A percentile compares a stretch with the other conserved stretches of the same genome.
These are phyloP conservation scores for Zoanthus solanderi DNA, from an alignment of 92 coral and sea anemone species.

Conservation along the genomic window DNA sequence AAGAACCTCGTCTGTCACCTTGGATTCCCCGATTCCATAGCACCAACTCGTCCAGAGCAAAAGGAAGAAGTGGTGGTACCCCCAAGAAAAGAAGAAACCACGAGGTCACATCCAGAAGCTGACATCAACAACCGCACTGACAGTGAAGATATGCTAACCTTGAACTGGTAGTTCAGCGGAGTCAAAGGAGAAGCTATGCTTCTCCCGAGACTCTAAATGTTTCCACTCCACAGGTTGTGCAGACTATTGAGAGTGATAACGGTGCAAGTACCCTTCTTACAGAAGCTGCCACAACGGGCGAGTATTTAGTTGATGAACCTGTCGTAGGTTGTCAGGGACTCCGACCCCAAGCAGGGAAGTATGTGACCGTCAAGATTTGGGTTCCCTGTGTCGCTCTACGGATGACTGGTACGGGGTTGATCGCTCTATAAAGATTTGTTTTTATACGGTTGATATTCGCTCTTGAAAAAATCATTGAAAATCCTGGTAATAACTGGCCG, in stretches of 20 bases:
- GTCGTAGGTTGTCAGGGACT: not conserved
- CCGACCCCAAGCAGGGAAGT: not conserved
- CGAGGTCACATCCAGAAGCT: slow-evolving; percentile 9
- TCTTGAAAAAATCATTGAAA: not conserved
- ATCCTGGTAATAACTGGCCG: slow-evolving; percentile 72
- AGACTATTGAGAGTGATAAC: not conserved
- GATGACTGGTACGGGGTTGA: not conserved
- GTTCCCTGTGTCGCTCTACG: not conserved
- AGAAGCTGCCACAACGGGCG: slow-evolving; percentile 8
- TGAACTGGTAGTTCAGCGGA: slow-evolving; percentile 49
- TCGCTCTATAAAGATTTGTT: not conserved
- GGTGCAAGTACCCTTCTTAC: slow-evolving; percentile 14
- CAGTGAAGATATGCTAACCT: slow-evolving; percentile 17
- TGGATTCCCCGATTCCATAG: slow-evolving; percentile 29
- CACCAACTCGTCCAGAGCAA: not conserved
- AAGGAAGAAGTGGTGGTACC: not conserved
- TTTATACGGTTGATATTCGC: not conserved
- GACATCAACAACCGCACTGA: not conserved
- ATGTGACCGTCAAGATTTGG: too few relatives aligned
- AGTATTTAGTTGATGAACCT: not conserved
- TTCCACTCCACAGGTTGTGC: slow-evolving; percentile 23
- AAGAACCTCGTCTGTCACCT: slow-evolving; percentile 44
- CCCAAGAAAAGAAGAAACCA: slow-evolving; percentile 8
- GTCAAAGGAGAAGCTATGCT: slow-evolving; percentile 28
- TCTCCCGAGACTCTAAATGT: slow-evolving; percentile 36